These are phyloP conservation scores for Chelonus insularis DNA, from an alignment of 1,140 invertebrate genomes.

Conservation along the genomic window DNA sequence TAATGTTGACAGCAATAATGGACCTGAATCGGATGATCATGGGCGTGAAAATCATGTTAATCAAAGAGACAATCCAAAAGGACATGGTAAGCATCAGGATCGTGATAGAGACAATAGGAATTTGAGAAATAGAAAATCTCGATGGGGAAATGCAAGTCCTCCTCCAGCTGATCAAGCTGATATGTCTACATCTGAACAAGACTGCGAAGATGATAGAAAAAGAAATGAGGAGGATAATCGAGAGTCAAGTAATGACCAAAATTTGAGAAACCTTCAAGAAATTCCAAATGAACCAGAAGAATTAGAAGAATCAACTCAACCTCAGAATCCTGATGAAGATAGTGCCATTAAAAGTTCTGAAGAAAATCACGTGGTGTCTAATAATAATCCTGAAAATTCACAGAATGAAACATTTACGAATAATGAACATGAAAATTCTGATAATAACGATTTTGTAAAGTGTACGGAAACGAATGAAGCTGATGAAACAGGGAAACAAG, in stretches of 20 bases:
- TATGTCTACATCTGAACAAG: conserved; percentile 2
- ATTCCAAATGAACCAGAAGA: neutral
- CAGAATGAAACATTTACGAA: neutral
- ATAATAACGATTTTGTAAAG: neutral
- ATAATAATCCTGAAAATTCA: neutral
- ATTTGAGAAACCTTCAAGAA: conserved; percentile 6
- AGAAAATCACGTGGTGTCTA: neutral
- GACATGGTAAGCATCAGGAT: conserved; percentile 30
- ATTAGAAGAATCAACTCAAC: too few relatives aligned
- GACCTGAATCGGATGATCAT: conserved; percentile 32
- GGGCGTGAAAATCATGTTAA: conserved; percentile 14
- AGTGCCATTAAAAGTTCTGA: too few relatives aligned
- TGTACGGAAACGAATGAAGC: neutral
- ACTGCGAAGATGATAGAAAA: conserved; percentile 13
- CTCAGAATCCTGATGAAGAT: too few relatives aligned
- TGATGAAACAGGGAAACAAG: neutral
- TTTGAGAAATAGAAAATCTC: conserved; percentile 50
- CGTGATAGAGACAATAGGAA: conserved; percentile 40
- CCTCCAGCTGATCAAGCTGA: conserved; percentile 33
- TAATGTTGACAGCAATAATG: conserved; percentile 28
- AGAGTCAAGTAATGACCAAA: conserved; percentile 17
- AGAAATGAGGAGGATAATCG: neutral
- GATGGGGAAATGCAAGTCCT: conserved; percentile 57
- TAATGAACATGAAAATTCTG: neutral
- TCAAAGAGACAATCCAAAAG: conserved; percentile 34